Evolutionary conservation across 2,113 vertebrate genomes (phyloP).

Genomic region (Cyprinus carpio): DNA sequence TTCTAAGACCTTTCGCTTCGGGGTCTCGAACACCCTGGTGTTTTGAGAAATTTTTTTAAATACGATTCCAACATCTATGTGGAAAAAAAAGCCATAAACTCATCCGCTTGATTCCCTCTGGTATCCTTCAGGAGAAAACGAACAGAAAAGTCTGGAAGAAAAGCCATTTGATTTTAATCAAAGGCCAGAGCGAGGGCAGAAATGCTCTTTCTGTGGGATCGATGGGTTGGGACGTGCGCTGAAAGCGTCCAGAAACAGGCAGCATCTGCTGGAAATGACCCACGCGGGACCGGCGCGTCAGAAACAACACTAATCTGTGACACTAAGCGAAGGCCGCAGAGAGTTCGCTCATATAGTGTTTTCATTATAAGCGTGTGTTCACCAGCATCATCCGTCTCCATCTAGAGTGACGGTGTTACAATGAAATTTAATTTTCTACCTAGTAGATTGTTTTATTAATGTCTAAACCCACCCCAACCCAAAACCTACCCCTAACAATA

Average conservation of each 20-base stretch:
- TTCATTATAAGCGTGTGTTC: slow-evolving; percentile 34
- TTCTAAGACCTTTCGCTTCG: not conserved
- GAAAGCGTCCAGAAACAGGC: slow-evolving; percentile 1
- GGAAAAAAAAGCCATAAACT: not conserved
- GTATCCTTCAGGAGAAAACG: slow-evolving; percentile 7
- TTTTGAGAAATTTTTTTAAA: slow-evolving; percentile 11
- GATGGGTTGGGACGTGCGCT: slow-evolving; percentile 67
- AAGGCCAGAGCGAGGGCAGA: slow-evolving; percentile 65
- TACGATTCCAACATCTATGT: not conserved
- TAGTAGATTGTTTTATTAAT: too few species aligned
- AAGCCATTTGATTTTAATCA: slow-evolving; percentile 73
- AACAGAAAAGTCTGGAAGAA: slow-evolving; percentile 49
- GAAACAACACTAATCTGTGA: slow-evolving; percentile 11
- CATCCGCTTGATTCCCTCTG: slow-evolving; percentile 1
- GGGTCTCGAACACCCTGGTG: not conserved
- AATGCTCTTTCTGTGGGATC: slow-evolving; percentile 71
- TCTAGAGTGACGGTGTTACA: slow-evolving; percentile 19
- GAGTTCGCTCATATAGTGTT: not conserved
- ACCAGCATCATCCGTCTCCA: slow-evolving; percentile 20
- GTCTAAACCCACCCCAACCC: too few species aligned
- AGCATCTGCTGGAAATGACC: slow-evolving; percentile 19
- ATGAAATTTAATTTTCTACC: too few species aligned
- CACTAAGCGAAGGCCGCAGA: not conserved
- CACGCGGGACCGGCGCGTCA: not conserved
- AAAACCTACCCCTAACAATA: too few species aligned